A percentile compares a stretch with the other conserved stretches of the same genome.
Evolutionary conservation across 2,888 invertebrate species (phyloP).

Genomic region (Cabera pusaria): DNA sequence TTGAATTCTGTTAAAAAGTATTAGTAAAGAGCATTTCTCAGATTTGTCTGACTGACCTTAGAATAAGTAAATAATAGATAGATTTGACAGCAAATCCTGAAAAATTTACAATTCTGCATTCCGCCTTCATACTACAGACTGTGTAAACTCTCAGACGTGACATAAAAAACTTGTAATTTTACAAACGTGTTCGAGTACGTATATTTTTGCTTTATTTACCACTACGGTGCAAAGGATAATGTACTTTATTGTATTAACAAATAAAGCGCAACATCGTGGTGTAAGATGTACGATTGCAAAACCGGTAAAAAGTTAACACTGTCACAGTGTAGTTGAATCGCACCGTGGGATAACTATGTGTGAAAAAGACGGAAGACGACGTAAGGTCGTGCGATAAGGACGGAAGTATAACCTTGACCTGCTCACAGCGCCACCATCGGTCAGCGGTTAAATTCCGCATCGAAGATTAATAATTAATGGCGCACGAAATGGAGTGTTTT

Average conservation of each 20-base stretch:
- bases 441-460: constrained; percentile 39
- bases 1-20: too few species aligned
- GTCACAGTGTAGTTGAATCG: constrained; percentile 36
- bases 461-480: constrained; percentile 46
- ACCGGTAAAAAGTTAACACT: too few species aligned
- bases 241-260: constrained; percentile 1
- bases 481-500: constrained; percentile 40
- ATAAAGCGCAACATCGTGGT: constrained; percentile 24
- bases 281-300: too few species aligned
- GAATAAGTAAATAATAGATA: too few species aligned
- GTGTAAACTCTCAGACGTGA: constrained; percentile 16
- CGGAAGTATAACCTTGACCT: constrained; percentile 61
- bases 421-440: constrained; percentile 43
- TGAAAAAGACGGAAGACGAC: constrained; percentile 32
- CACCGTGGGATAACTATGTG: constrained; percentile 47
- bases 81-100: too few species aligned
- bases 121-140: constrained; percentile 23
- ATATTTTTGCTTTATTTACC: constrained; percentile 9
- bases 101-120: too few species aligned
- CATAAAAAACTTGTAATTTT: constrained; percentile 23
- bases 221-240: constrained; percentile 6
- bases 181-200: constrained; percentile 23
- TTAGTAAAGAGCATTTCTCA: too few species aligned
- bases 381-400: constrained; percentile 43
- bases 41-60: too few species aligned